Evolutionary conservation across 2,888 invertebrate species (phyloP).

Genomic region (Pheosia gnoma): DNA sequence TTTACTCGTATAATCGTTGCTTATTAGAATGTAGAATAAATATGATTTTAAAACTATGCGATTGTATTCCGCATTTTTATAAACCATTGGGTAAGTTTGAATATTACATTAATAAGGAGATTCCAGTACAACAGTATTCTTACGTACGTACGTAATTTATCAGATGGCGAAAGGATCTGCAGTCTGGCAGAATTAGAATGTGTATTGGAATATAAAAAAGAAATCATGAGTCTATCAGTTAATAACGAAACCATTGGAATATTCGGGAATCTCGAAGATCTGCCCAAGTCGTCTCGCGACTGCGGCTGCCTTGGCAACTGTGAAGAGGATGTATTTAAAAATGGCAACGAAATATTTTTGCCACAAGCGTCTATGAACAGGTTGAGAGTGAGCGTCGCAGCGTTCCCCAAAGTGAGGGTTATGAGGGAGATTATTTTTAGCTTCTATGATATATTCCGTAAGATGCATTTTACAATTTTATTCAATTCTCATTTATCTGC

Average conservation of each 20-base stretch:
- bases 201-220: slow-evolving; percentile 57
- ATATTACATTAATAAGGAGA: neutral
- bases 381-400: slow-evolving; percentile 81
- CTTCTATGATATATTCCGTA: slow-evolving; percentile 88
- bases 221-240: slow-evolving; percentile 59
- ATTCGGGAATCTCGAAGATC: slow-evolving; percentile 37
- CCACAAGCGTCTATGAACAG: slow-evolving; percentile 47
- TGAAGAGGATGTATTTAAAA: slow-evolving; percentile 64
- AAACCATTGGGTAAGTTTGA: slow-evolving; percentile 82
- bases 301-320: slow-evolving; percentile 70
- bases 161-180: slow-evolving; percentile 69
- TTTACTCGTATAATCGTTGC: slow-evolving; percentile 89
- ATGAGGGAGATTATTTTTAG: slow-evolving; percentile 88
- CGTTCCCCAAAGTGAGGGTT: slow-evolving; percentile 88
- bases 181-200: slow-evolving; percentile 64
- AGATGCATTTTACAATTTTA: slow-evolving; percentile 37
- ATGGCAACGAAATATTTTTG: slow-evolving; percentile 56
- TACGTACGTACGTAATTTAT: neutral
- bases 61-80: slow-evolving; percentile 90
- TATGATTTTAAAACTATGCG: slow-evolving; percentile 85
- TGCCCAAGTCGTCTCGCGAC: slow-evolving; percentile 60
- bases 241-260: slow-evolving; percentile 48
- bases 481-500: too few relatives aligned
- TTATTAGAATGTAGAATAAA: slow-evolving; percentile 87
- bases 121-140: neutral